Conservation (phyloP, 2,888 invertebrate species). For the Tromatobia lineatoria region DNA sequence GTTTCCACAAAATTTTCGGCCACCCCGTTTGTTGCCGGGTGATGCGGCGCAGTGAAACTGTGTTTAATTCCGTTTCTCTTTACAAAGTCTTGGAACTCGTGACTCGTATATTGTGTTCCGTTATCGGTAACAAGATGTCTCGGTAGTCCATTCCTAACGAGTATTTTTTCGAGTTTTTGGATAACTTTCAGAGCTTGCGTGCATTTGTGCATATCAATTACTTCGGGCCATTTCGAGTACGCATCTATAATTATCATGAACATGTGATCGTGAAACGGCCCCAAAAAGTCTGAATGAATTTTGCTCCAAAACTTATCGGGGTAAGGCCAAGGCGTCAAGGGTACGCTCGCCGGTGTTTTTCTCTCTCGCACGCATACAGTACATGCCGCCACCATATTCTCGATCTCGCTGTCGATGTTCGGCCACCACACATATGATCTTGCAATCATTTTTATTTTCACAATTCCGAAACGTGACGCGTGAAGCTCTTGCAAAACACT, state of each 20-base stretch:
- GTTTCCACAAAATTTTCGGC: slow-evolving; percentile 70
- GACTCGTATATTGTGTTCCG: slow-evolving; percentile 53
- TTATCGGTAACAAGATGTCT: slow-evolving; percentile 60
- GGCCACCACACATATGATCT: too few species aligned
- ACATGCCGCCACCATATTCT: slow-evolving; percentile 57
- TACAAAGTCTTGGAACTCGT: slow-evolving; percentile 58
- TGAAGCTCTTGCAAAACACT: slow-evolving; percentile 71
- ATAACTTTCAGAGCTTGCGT: slow-evolving; percentile 44
- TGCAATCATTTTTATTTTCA: slow-evolving; percentile 74
- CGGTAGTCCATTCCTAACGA: slow-evolving; percentile 48
- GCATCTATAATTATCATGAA: slow-evolving; percentile 70
- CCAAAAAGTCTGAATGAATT: slow-evolving; percentile 69
- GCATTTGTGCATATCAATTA: slow-evolving; percentile 65
- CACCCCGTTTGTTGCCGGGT: slow-evolving; percentile 67
- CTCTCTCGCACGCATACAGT: slow-evolving; percentile 62
- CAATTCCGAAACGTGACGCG: slow-evolving; percentile 72
- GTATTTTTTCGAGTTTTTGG: slow-evolving; percentile 35
- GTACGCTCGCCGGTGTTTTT: slow-evolving; percentile 59
- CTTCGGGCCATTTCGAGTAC: slow-evolving; percentile 71
- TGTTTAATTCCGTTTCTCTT: slow-evolving; percentile 66
- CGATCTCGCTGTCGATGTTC: slow-evolving; percentile 68
- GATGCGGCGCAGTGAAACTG: slow-evolving; percentile 62
- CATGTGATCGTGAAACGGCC: slow-evolving; percentile 64
- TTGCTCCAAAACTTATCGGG: slow-evolving; percentile 68
- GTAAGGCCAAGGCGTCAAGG: slow-evolving; percentile 65